These are phyloP conservation scores for Automeris io DNA, from an alignment of 2,888 invertebrate species.

Conservation along the genomic window DNA sequence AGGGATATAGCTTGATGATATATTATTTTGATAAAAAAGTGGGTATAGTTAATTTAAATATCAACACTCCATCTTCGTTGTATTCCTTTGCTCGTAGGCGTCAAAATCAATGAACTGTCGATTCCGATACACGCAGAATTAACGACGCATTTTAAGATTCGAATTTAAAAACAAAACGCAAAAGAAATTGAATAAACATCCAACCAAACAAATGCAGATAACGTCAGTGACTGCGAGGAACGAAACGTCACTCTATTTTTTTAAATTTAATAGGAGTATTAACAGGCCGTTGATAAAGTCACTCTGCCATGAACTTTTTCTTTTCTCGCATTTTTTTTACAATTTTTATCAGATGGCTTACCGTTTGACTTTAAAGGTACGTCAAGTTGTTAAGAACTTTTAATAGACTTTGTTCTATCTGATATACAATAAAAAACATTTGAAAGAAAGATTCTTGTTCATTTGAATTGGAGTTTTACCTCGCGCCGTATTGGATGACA, in stretches of 20 bases:
- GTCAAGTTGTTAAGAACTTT: conserved; percentile 65
- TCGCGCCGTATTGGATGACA: conserved; percentile 4
- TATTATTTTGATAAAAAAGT: too few species aligned
- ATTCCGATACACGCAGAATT: conserved; percentile 36
- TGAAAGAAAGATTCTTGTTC: conserved; percentile 36
- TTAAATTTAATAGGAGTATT: conserved; percentile 71
- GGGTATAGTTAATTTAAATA: too few species aligned
- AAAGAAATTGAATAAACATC: conserved; percentile 31
- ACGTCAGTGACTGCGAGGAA: conserved; percentile 37
- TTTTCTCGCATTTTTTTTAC: conserved; percentile 35
- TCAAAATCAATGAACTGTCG: conserved; percentile 35
- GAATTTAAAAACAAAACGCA: conserved; percentile 15
- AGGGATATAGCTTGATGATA: too few species aligned
- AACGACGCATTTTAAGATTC: conserved; percentile 24
- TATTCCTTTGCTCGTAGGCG: conserved; percentile 35
- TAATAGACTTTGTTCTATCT: conserved; percentile 68
- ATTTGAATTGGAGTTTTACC: background rate
- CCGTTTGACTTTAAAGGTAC: conserved; percentile 72
- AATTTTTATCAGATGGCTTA: conserved; percentile 69
- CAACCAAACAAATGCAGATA: conserved; percentile 33
- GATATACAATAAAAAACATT: conserved; percentile 54
- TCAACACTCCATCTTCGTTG: too few species aligned
- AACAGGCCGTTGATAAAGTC: conserved; percentile 70
- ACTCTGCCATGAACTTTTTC: conserved; percentile 43
- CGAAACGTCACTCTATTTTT: conserved; percentile 60